phyloP scores from a whole-genome alignment of 2,888 invertebrate genomes.

The Clivina fossor region DNA sequence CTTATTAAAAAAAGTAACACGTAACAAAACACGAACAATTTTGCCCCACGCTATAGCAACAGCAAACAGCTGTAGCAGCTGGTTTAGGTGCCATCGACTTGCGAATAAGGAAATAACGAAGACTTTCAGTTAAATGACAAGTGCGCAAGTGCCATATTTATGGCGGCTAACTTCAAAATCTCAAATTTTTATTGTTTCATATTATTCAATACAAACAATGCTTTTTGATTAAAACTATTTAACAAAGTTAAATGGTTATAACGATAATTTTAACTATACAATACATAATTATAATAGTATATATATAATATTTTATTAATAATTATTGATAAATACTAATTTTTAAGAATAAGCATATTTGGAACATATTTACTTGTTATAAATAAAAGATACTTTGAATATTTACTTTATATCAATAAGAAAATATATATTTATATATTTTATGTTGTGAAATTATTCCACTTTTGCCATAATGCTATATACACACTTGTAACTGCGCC shows the following conservation, averaged over 20 bases:
- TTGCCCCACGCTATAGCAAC: slow-evolving; percentile 16
- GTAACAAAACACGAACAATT: slow-evolving; percentile 19
- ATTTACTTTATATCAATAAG: too few species aligned
- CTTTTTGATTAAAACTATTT: not conserved
- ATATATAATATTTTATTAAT: too few species aligned
- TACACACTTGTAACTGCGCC: too few species aligned
- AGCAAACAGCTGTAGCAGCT: slow-evolving; percentile 21
- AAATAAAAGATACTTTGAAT: too few species aligned
- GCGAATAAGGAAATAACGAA: slow-evolving; percentile 14
- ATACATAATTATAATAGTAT: too few species aligned
- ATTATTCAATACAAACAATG: not conserved
- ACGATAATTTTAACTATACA: not conserved
- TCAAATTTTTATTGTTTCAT: too few species aligned
- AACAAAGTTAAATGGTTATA: not conserved
- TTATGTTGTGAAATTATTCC: too few species aligned
- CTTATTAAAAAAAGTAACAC: slow-evolving; percentile 14
- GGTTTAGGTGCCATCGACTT: slow-evolving; percentile 6
- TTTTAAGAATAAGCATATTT: too few species aligned
- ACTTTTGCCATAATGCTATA: too few species aligned
- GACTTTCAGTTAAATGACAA: slow-evolving; percentile 19
- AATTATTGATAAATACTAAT: too few species aligned
- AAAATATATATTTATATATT: too few species aligned
- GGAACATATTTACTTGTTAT: too few species aligned
- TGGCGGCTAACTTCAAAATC: slow-evolving; percentile 5
- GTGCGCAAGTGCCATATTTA: slow-evolving; percentile 1